A percentile compares a stretch with the other conserved stretches of the same genome.
These are phyloP conservation scores for Dromius quadrimaculatus DNA, from an alignment of 2,888 invertebrate genomes.

Conservation along the genomic window DNA sequence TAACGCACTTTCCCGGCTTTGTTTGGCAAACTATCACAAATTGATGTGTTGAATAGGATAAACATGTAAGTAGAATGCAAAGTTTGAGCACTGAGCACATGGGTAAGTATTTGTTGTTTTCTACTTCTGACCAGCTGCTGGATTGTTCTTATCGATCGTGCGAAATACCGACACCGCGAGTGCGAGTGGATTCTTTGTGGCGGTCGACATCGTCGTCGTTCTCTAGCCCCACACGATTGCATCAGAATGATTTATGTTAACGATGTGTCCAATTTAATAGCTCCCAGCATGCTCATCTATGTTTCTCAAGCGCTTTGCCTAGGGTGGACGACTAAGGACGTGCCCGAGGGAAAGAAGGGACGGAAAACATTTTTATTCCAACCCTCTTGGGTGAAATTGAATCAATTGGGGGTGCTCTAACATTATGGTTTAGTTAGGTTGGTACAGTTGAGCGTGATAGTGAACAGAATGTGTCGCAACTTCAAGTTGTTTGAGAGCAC, in stretches of 20 bases:
- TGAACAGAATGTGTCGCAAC: conserved; percentile 2
- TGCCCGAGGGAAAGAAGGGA: conserved; percentile 56
- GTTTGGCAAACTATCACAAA: not conserved
- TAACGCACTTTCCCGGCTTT: not conserved
- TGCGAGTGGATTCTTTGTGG: conserved; percentile 48
- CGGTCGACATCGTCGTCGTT: conserved; percentile 37
- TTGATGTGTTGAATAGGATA: not conserved
- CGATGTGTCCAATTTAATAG: conserved; percentile 65
- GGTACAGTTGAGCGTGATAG: conserved; percentile 53
- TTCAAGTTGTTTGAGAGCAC: not conserved
- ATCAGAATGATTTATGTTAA: conserved; percentile 65
- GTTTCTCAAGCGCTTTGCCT: conserved; percentile 64
- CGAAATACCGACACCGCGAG: conserved; percentile 46
- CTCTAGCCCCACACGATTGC: conserved; percentile 59
- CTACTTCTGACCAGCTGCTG: not conserved
- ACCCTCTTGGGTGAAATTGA: conserved; percentile 64
- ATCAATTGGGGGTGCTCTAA: conserved; percentile 64
- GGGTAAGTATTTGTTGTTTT: conserved; percentile 8
- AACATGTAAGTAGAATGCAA: not conserved
- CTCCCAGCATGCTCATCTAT: conserved; percentile 66
- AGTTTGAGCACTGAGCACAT: not conserved
- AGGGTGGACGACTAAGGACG: conserved; percentile 57
- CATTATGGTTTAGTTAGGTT: conserved; percentile 60
- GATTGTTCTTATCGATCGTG: conserved; percentile 23
- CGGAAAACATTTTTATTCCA: conserved; percentile 63